Evolutionary conservation across 64 coral and sea anemone species (phyloP).

Genomic region (Catalaphyllia jardinei): DNA sequence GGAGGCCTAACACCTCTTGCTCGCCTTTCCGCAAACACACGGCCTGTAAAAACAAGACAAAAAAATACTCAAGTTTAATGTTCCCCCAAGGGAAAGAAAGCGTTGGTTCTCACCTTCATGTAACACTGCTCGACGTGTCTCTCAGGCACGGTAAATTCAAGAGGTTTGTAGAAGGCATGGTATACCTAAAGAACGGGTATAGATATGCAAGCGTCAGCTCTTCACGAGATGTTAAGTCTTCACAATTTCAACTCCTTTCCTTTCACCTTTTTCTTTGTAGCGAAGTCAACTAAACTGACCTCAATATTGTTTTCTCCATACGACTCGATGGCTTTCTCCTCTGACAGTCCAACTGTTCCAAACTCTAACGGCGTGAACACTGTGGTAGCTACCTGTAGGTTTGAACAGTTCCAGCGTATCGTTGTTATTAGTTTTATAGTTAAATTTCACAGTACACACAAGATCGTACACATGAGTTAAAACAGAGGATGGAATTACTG

Average conservation of each 20-base stretch:
- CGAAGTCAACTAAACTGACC: conserved; percentile 18
- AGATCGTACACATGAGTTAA: not conserved
- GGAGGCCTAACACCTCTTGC: conserved; percentile 74
- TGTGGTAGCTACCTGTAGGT: conserved; percentile 74
- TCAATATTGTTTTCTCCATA: conserved; percentile 87
- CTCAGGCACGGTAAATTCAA: conserved; percentile 80
- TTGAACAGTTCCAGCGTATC: not conserved
- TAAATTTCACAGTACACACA: not conserved
- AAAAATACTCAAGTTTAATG: not conserved
- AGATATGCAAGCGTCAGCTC: not conserved
- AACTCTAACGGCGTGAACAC: conserved; percentile 96
- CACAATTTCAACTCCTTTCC: no score
- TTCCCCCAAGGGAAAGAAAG: no score
- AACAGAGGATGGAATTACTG: not conserved
- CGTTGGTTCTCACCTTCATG: conserved; percentile 54
- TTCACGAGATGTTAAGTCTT: not conserved
- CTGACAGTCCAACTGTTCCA: conserved; percentile 79
- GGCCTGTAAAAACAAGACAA: conserved; percentile 32
- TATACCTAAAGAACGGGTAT: conserved; percentile 58
- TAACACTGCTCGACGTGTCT: conserved; percentile 74
- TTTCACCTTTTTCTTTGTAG: not conserved
- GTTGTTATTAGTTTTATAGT: not conserved
- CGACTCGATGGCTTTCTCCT: conserved; percentile 76
- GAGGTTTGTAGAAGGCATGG: conserved; percentile 97
- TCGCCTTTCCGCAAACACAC: conserved; percentile 75